Evolutionary conservation across 2,113 vertebrate species (phyloP).

Genomic region (Silurus glanis): DNA sequence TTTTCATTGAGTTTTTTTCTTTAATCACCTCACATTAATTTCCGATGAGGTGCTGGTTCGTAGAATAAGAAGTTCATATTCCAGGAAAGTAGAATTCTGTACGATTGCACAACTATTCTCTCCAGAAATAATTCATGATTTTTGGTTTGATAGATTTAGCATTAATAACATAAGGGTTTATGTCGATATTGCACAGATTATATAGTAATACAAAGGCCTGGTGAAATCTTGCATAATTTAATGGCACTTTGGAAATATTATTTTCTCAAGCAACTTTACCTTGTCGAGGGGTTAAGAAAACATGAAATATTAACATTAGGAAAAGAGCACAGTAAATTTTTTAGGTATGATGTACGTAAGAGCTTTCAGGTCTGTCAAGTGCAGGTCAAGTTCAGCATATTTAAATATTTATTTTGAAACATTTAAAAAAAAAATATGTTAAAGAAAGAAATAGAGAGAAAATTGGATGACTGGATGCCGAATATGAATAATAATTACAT

Average conservation of each 20-base stretch:
- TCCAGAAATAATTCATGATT: not conserved
- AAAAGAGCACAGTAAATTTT: slow-evolving; percentile 43
- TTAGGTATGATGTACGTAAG: not conserved
- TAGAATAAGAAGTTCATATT: not conserved
- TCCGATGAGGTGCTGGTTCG: not conserved
- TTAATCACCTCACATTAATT: not conserved
- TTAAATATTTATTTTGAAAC: not conserved
- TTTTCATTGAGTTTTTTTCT: not conserved
- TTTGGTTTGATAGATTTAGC: not conserved
- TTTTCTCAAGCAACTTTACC: slow-evolving; percentile 19
- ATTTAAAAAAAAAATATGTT: no score
- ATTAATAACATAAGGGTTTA: not conserved
- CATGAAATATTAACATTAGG: slow-evolving; percentile 38
- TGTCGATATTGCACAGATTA: not conserved
- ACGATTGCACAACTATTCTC: not conserved
- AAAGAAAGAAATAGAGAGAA: no score
- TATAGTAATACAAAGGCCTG: not conserved
- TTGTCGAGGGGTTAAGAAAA: slow-evolving; percentile 29
- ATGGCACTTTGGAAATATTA: slow-evolving; percentile 23
- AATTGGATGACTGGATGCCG: not conserved
- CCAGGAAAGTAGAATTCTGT: not conserved
- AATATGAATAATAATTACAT: not conserved
- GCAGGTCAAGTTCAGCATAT: not conserved
- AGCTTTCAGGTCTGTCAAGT: not conserved
- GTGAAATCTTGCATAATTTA: slow-evolving; percentile 48